Percentiles rank a stretch among this genome's conserved stretches.
Conservation (phyloP, 2,113 vertebrate genomes). For the Aix galericulata region DNA sequence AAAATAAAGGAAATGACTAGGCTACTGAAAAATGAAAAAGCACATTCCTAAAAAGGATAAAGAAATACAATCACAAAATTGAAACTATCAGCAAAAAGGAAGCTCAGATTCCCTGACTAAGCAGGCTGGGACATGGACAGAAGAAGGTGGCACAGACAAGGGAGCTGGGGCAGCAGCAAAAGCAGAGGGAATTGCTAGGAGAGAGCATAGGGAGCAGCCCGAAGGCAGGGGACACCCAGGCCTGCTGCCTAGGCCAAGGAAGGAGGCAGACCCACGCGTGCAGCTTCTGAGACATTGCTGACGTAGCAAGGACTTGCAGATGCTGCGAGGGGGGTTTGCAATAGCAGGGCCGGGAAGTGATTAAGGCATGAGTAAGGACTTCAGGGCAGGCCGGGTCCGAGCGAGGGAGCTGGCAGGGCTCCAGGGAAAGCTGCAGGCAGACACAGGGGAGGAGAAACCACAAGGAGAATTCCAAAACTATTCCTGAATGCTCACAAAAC, state of each 20-base stretch:
- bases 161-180: rapidly evolving
- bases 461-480: constrained; percentile 1
- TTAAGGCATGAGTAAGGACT: constrained; percentile 49
- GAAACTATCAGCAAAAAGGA: not conserved
- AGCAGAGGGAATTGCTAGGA: not conserved
- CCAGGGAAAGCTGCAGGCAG: constrained; percentile 7
- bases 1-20: constrained; percentile 24
- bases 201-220: not conserved
- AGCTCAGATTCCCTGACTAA: not conserved
- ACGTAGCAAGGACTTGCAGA: not conserved
- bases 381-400: not conserved
- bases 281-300: not conserved
- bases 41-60: not conserved
- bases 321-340: not conserved
- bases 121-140: not conserved
- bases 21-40: not conserved
- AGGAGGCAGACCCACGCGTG: not conserved
- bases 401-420: not conserved
- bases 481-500: not conserved
- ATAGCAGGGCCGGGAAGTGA: not conserved
- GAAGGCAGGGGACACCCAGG: not conserved
- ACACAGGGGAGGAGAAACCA: not conserved
- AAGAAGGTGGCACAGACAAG: not conserved
- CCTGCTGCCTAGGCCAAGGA: not conserved
- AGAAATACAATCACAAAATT: not conserved